Percentiles rank a stretch among this genome's conserved stretches.
Evolutionary conservation across 2,888 invertebrate genomes (phyloP).

Genomic region (Tipula lateralis): DNA sequence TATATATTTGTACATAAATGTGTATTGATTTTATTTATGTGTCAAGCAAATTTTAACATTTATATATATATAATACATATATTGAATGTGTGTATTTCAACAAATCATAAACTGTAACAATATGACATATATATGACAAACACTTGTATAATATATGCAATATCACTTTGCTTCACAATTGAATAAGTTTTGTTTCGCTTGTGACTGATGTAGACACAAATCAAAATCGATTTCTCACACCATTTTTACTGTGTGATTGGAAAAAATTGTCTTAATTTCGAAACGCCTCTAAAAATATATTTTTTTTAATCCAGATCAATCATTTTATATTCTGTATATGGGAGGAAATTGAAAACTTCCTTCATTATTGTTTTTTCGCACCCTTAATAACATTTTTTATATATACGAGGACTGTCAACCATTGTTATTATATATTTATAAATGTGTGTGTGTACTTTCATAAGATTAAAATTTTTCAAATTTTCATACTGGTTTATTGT

Average conservation of each 20-base stretch:
- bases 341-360: not conserved
- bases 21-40: not conserved
- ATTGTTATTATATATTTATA: not conserved
- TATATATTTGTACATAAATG: not conserved
- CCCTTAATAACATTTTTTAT: not conserved
- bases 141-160: not conserved
- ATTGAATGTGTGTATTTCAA: not conserved
- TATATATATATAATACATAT: not conserved
- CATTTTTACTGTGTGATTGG: not conserved
- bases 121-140: not conserved
- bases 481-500: not conserved
- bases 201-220: not conserved
- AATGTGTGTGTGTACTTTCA: not conserved
- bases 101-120: not conserved
- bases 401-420: not conserved
- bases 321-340: not conserved
- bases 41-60: not conserved
- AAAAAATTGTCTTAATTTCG: not conserved
- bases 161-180: not conserved
- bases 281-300: not conserved
- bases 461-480: not conserved
- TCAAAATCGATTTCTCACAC: not conserved
- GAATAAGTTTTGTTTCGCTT: not conserved
- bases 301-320: not conserved
- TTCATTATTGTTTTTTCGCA: not conserved